Base-by-base conservation (phyloP, 2,888 invertebrate genomes). In the Apantesis nais region DNA sequence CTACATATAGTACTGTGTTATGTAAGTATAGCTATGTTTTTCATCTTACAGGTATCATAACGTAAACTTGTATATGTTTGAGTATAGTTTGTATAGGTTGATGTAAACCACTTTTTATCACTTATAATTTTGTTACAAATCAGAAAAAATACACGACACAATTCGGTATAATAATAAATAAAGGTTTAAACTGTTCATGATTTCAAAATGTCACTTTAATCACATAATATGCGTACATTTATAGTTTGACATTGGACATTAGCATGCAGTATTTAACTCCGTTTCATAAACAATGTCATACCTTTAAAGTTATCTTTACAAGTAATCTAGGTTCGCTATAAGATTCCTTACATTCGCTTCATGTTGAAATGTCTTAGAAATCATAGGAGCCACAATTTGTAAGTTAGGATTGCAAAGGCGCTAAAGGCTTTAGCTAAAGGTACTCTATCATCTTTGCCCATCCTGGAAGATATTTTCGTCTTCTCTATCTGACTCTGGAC, bases 1-100 rank as follows among this genome's bases (percentile, higher is more conserved):
- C 64, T 78, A 62, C 97, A 96, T 74, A 60, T 72, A 74, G 75
- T 73, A 58, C 68, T 48, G 60, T 67, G 68, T 78, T 76, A 72
- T 75, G 61, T 76, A 74, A 73, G 58, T 68, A n/a, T 72, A 37
- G 22, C 39, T 58, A 48, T 34, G 25, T 65, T 64, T 65, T 72
- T 64, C 72, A 76, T 75, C 48, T 71, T 67, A 72, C 63, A 73
- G 78, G 55, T 66, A 62, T 62, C 25, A 72, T 62, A 64, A 60
- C 52, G 64, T 62, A 60, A 63, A 64, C 61, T 48, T 31, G 22
- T 70, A 67, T 48, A 65, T n/a, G 58, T 65, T 52, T 16, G 16
- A 31, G n/a, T n/a, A n/a, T n/a, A n/a, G n/a, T n/a, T n/a, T 31
- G 31, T 44, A 61, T 7, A 62, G 52, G 29, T 37, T 29, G 11